Evolutionary conservation across 2,797 vertebrate species (phyloP).

Genomic region (Xyrichtys novacula): DNA sequence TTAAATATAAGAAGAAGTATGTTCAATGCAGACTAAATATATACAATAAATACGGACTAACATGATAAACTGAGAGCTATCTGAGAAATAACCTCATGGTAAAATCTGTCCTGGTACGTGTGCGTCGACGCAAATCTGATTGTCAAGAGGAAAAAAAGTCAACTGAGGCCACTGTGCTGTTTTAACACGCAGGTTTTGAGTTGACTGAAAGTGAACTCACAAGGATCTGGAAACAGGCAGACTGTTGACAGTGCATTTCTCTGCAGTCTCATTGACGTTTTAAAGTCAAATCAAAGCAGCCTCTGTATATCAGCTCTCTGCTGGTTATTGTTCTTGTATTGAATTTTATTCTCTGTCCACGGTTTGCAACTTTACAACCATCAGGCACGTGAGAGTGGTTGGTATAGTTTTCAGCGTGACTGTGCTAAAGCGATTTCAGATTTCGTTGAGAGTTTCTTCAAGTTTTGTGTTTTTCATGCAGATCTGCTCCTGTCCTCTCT

Average conservation of each 20-base stretch:
- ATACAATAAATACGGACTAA: too few relatives aligned
- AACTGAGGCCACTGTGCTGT: not conserved
- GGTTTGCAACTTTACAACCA: slow-evolving; percentile 51
- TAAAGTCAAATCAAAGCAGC: not conserved
- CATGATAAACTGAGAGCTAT: not conserved
- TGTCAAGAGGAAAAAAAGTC: not conserved
- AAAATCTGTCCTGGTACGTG: not conserved
- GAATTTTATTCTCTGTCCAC: slow-evolving; percentile 25
- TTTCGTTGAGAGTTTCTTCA: slow-evolving; percentile 6
- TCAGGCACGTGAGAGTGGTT: slow-evolving; percentile 22
- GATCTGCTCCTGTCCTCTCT: not conserved
- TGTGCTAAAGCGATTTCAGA: slow-evolving; percentile 1
- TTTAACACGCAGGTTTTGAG: not conserved
- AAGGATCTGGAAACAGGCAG: not conserved
- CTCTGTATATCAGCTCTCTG: slow-evolving; percentile 6
- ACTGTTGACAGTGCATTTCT: not conserved
- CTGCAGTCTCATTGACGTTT: slow-evolving; percentile 25
- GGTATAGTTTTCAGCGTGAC: slow-evolving; percentile 43
- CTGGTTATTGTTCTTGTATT: slow-evolving; percentile 32
- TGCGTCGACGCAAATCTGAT: not conserved
- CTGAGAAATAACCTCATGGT: not conserved
- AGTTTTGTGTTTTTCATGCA: not conserved
- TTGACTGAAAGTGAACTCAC: not conserved
- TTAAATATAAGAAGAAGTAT: too few relatives aligned
- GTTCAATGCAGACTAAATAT: too few relatives aligned